Conservation (phyloP, 2,888 invertebrate genomes). For the Polyommatus iphigenia region DNA sequence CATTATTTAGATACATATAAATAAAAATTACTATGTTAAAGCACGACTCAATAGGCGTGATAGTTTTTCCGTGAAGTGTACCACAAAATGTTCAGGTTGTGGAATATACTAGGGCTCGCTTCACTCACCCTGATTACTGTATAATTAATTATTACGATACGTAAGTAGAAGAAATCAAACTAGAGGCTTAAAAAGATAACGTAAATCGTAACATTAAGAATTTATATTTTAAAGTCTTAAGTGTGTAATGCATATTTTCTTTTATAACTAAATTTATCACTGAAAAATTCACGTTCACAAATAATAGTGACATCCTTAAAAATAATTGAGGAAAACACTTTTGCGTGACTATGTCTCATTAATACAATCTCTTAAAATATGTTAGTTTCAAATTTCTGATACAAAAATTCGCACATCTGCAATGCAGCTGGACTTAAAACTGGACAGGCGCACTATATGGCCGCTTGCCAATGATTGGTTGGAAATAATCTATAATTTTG, state of each 20-base stretch:
- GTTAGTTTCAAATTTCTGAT: conserved; percentile 8
- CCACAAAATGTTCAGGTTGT: too few species aligned
- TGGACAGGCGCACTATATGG: conserved; percentile 37
- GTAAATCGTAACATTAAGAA: too few species aligned
- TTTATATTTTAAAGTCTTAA: not conserved
- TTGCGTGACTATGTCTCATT: conserved; percentile 4
- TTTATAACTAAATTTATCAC: not conserved
- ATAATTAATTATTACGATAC: too few species aligned
- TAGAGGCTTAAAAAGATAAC: too few species aligned
- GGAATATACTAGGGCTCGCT: too few species aligned
- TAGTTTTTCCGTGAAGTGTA: too few species aligned
- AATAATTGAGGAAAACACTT: conserved; percentile 24
- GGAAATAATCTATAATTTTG: conserved; percentile 39
- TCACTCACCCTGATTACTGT: too few species aligned
- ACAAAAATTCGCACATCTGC: not conserved
- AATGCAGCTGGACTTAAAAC: conserved; percentile 24
- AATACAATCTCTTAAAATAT: not conserved
- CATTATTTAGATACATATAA: too few species aligned
- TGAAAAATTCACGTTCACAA: not conserved
- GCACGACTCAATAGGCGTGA: too few species aligned
- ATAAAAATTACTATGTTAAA: too few species aligned
- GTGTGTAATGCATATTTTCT: not conserved
- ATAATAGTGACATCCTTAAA: not conserved
- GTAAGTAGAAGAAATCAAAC: too few species aligned
- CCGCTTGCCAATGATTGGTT: conserved; percentile 40